A percentile compares a stretch with the other conserved stretches of the same genome.
phyloP scores from a whole-genome alignment of 2,888 invertebrate species.

The Ypsolopha sequella region DNA sequence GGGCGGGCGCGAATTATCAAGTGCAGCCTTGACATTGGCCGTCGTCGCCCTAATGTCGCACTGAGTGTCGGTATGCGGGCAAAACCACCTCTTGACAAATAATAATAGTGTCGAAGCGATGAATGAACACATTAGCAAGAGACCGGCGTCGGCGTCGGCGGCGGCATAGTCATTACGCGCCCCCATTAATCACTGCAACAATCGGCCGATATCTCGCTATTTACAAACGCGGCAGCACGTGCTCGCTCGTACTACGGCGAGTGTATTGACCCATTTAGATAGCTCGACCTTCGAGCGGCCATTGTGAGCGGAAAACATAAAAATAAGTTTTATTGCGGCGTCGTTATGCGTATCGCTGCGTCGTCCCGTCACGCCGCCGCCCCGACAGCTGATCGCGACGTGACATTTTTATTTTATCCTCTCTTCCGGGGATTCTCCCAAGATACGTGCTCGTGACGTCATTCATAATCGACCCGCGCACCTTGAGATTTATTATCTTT shows the following conservation, averaged over 20 bases:
- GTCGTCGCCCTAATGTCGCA: conserved; percentile 52
- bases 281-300: conserved; percentile 71
- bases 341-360: conserved; percentile 65
- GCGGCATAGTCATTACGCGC: conserved; percentile 63
- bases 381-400: conserved; percentile 69
- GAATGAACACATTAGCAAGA: conserved; percentile 64
- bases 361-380: conserved; percentile 19
- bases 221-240: conserved; percentile 70
- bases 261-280: conserved; percentile 72
- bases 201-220: conserved; percentile 72
- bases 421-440: conserved; percentile 67
- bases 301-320: conserved; percentile 72
- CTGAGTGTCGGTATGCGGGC: conserved; percentile 56
- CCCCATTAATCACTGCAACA: conserved; percentile 71
- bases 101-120: conserved; percentile 62
- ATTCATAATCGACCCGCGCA: conserved; percentile 59
- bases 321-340: conserved; percentile 71
- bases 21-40: conserved; percentile 67
- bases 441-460: conserved; percentile 68
- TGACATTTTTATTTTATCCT: conserved; percentile 71
- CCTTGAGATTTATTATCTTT: conserved; percentile 55
- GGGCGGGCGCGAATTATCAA: conserved; percentile 42
- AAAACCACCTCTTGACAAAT: conserved; percentile 57
- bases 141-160: conserved; percentile 34
- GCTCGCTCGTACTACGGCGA: conserved; percentile 67